Base-by-base conservation (phyloP, 1,140 invertebrate genomes). In the Drusus annulatus region DNA sequence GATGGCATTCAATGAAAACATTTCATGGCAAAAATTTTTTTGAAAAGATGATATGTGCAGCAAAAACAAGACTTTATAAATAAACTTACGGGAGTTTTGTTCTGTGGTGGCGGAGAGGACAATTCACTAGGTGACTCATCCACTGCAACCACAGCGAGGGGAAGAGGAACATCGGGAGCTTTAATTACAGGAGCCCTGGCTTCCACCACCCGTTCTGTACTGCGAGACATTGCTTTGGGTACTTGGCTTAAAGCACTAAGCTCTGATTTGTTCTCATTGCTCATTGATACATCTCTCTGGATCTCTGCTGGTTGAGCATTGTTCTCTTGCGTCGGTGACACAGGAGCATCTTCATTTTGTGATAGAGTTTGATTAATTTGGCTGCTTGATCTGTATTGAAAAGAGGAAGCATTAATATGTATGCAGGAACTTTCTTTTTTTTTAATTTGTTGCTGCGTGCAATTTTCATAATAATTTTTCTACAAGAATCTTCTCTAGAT, bases 321-420 rank as follows among this genome's bases (percentile, higher is more conserved):
- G 31, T 80, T 80, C 28, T 79, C 81, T n/a, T 17, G 7, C 10
- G 63, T 3, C 15, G 68, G 19, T 6, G 31, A 17, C 13, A 21
- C 54, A 1, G 28, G 7, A 1, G 17, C 68, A 28, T 73, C 68
- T 54, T 52, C 25, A 5, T 75, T 68, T 28, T 80, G 68, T 45
- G 69, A 19, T 16, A 54, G 31, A 76, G 58, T 65, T 80, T 80
- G 78, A 17, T 58, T 69, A 13, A 60, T 16, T 58, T 50, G 36
- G 58, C 78, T 80, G 60, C 68, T 80, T 23, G 81, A 82, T 62
- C 81, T 82, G 51, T 68, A 75, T 19, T 0, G 36, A 45, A 45
- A 45, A 45, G 36, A 45, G 36, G 36, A 10, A 10, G 13, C 36
- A 45, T 45, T 45, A 45, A 45, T 45, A 45, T 1, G 13, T 45